Conservation (phyloP, 2,113 vertebrate species). For the Sardina pilchardus region DNA sequence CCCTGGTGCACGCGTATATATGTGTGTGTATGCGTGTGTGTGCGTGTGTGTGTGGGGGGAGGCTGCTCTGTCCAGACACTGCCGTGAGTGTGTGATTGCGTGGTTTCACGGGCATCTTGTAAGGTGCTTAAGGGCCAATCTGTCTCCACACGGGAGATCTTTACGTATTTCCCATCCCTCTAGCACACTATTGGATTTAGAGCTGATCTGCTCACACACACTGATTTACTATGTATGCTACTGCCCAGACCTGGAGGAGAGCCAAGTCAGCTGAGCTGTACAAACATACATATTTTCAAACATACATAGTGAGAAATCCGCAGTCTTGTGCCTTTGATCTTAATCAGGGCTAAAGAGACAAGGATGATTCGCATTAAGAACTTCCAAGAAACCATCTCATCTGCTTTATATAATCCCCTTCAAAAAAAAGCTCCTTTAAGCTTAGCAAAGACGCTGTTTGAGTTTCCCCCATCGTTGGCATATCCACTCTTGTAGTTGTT, state of each 20-base stretch:
- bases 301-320: not conserved
- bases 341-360: not conserved
- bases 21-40: not conserved
- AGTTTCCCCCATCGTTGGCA: not conserved
- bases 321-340: not conserved
- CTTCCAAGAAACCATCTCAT: not conserved
- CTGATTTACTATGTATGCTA: not conserved
- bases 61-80: not conserved
- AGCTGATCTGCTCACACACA: not conserved
- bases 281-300: not conserved
- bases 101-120: conserved; percentile 42
- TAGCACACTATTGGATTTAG: conserved; percentile 47
- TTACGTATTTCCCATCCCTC: conserved; percentile 63
- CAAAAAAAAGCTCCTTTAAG: conserved; percentile 2
- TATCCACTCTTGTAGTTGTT: not conserved
- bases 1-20: not conserved
- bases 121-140: conserved; percentile 69
- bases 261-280: not conserved
- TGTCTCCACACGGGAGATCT: conserved; percentile 54
- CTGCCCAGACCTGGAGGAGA: not conserved
- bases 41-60: not conserved
- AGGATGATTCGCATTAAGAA: not conserved
- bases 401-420: not conserved
- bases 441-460: not conserved
- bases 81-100: conserved; percentile 32